Evolutionary conservation across 1,140 invertebrate genomes (phyloP).

Genomic region (Atta texana): DNA sequence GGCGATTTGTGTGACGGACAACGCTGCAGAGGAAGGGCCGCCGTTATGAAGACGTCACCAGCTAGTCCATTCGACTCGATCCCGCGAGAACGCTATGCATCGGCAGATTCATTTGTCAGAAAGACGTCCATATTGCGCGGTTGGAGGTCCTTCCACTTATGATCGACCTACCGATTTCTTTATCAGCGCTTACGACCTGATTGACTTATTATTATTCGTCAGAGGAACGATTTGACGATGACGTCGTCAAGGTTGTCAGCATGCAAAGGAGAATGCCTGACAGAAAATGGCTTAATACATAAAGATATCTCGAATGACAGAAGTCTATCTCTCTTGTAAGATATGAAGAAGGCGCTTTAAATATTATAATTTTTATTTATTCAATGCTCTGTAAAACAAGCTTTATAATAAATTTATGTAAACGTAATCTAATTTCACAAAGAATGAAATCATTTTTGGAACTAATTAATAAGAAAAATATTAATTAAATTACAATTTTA

Average conservation of each 20-base stretch:
- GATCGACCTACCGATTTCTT: conserved; percentile 69
- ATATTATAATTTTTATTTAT: conserved; percentile 18
- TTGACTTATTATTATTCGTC: conserved; percentile 72
- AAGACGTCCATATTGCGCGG: conserved; percentile 67
- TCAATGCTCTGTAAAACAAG: background rate
- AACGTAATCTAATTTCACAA: background rate
- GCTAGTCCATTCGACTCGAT: conserved; percentile 40
- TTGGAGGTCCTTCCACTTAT: conserved; percentile 69
- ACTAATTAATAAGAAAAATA: conserved; percentile 3
- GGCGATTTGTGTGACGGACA: conserved; percentile 81
- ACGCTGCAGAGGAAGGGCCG: conserved; percentile 49
- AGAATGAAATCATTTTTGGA: background rate
- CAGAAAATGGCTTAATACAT: background rate
- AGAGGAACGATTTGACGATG: conserved; percentile 20
- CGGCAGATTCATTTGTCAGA: conserved; percentile 81
- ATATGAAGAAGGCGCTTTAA: background rate
- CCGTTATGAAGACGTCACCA: conserved; percentile 79
- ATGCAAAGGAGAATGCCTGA: background rate
- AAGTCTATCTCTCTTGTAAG: background rate
- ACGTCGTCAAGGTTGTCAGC: conserved; percentile 51
- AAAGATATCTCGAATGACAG: conserved; percentile 3
- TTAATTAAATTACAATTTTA: conserved; percentile 8
- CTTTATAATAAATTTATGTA: background rate
- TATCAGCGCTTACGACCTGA: conserved; percentile 61
- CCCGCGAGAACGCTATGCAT: conserved; percentile 63